Base-by-base conservation (phyloP, 2,797 vertebrate genomes). In the Anisognathus igniventris region DNA sequence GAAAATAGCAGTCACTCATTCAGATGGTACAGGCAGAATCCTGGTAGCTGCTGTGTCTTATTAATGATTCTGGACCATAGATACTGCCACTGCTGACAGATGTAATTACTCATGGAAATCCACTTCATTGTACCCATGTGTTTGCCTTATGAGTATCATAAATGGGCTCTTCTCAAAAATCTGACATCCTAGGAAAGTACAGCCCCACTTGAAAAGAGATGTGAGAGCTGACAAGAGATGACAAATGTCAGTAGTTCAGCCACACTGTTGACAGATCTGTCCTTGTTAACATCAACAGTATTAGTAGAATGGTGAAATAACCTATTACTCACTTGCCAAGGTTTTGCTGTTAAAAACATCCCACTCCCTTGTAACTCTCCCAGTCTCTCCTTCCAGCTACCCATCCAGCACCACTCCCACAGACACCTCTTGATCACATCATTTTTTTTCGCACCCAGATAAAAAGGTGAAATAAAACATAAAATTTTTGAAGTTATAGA, bases 21-120 rank as follows among this genome's bases (percentile, higher is more conserved):
- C 66, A 77, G 57, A 92, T 67, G 21, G 67, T 78, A 89, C 37
- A 84, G 62, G 39, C 23, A 93, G 45, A 82, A 53, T 83, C 48
- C 67, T 82, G 65, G 71, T 95, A 87, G 31, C 17, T 91, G 86
- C 80, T 76, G 20, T 72, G 44, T 76, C 76, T 61, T 83, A 28
- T 82, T 95, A 93, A 91, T 95, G 80, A 91, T 82, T 53, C 71
- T 73, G 45, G 67, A 84, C 93, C 73, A 90, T 87, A 90, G 93
- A 92, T 84, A 80, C 27, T 82, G 71, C n/a, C 39, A 39, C 85
- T 92, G 47, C 39, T 95, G 93, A 94, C 93, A 95, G 71, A 75
- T 70, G 48, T 86, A 94, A 96, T 96, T 96, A 96, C 68, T 96
- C 94, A 95, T 79, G 74, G 79, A 94, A 95, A 96, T 95, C 74